Conservation (phyloP, 1,140 invertebrate genomes). For the Trachelipus rathkii region DNA sequence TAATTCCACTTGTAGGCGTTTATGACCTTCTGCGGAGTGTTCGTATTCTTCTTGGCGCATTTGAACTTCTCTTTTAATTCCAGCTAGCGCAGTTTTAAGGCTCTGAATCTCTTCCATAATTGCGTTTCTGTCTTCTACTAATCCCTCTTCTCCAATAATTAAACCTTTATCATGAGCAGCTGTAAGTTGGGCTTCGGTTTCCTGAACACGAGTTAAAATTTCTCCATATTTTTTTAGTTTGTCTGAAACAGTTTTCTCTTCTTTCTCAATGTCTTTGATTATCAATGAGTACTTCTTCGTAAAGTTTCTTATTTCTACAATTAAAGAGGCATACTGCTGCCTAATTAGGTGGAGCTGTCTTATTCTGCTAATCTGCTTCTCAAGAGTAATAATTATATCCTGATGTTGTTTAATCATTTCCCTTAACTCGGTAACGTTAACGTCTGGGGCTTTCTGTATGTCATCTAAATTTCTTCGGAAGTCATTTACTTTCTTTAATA, state of each 20-base stretch:
- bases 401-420: constrained; percentile 74
- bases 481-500: constrained; percentile 71
- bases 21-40: constrained; percentile 77
- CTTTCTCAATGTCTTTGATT: constrained; percentile 75
- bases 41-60: constrained; percentile 80
- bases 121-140: constrained; percentile 75
- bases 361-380: constrained; percentile 67
- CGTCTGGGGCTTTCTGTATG: constrained; percentile 59
- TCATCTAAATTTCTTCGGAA: constrained; percentile 74
- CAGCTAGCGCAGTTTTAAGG: constrained; percentile 75
- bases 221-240: constrained; percentile 85
- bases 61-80: constrained; percentile 73
- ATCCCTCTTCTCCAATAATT: constrained; percentile 81
- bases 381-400: constrained; percentile 72
- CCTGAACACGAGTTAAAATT: constrained; percentile 59
- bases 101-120: constrained; percentile 81
- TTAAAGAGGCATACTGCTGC: constrained; percentile 78
- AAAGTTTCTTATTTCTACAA: constrained; percentile 80
- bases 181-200: constrained; percentile 79
- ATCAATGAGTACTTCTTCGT: constrained; percentile 81
- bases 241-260: constrained; percentile 71
- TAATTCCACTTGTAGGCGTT: constrained; percentile 66
- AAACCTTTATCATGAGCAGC: constrained; percentile 85
- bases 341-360: constrained; percentile 70
- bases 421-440: constrained; percentile 69